Base-by-base conservation (phyloP, 2,797 vertebrate species). In the Synaphobranchus kaupii region DNA sequence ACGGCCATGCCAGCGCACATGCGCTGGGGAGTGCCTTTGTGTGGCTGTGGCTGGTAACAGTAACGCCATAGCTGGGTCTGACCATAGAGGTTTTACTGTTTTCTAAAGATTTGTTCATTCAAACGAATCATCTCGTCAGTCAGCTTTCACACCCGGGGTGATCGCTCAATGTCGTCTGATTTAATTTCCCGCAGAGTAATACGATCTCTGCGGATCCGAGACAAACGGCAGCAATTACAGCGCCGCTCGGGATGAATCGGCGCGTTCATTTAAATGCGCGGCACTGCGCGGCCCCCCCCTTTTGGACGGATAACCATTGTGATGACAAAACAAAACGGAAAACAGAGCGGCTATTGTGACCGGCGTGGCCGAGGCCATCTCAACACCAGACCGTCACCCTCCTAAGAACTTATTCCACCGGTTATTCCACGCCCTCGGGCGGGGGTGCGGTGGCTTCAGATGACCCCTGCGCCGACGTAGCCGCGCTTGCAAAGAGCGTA, bases 71-170 rank as follows among this genome's bases (percentile, higher is more conserved):
- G 52, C 6, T 9, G 28, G 68, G 6, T 34, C 9, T 15, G 9
- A 73, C 28, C 68, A 17, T 10, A 13, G 12, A 15, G 91, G 66
- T 89, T 89, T 93, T 95, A 94, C 95, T 94, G 94, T 90, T 89
- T 93, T 94, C 93, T 92, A 93, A 94, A 95, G 92, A 95, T 94
- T 85, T 89, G 92, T 91, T 89, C 90, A 94, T 93, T 95, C 93
- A 94, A 93, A 94, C 91, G 92, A 85, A 88, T 76, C 80, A 63
- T 15, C 63, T 58, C 39, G 80, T 85, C 76, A 28, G 80, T 73
- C 84, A 50, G 34, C n/a, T 9, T 50, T 71, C 84, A 60, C 84
- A 66, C 92, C 91, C 89, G 89, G 63, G 92, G 92, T 92, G 91
- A 94, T 94, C 92, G 90, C 93, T 94, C 94, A 94, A 90, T 92